Conservation (phyloP, 2,888 invertebrate species). For the Lycocerus yunnanus region DNA sequence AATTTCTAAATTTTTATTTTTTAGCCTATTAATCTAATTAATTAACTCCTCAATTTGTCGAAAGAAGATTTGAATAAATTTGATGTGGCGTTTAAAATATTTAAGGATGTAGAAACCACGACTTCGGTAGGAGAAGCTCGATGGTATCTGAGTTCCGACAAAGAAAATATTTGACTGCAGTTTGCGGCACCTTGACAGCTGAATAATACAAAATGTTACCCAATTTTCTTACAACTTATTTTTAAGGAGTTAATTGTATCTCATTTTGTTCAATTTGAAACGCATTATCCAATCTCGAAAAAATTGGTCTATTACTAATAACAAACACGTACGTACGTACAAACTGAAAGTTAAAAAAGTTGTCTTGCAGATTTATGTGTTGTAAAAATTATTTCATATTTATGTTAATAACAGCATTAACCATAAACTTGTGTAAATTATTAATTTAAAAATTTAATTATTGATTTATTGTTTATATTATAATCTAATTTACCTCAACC, state of each 20-base stretch:
- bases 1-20: not conserved
- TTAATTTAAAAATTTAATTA: no score
- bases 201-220: conserved; percentile 12
- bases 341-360: not conserved
- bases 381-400: not conserved
- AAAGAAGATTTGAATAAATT: not conserved
- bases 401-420: not conserved
- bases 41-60: not conserved
- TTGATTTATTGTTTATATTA: conserved; percentile 22
- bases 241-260: conserved; percentile 14
- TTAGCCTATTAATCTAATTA: not conserved
- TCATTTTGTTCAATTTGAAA: not conserved
- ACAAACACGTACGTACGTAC: no score
- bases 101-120: conserved; percentile 3
- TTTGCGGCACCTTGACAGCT: conserved; percentile 13
- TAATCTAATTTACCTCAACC: conserved; percentile 16
- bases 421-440: not conserved
- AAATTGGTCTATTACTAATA: not conserved
- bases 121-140: conserved; percentile 13
- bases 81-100: not conserved
- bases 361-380: not conserved
- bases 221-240: conserved; percentile 7
- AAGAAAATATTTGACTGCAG: conserved; percentile 4
- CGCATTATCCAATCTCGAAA: not conserved
- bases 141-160: conserved; percentile 12